Base-by-base conservation (phyloP, 35 echinoderm and acorn worm genomes). In the Apostichopus californicus region DNA sequence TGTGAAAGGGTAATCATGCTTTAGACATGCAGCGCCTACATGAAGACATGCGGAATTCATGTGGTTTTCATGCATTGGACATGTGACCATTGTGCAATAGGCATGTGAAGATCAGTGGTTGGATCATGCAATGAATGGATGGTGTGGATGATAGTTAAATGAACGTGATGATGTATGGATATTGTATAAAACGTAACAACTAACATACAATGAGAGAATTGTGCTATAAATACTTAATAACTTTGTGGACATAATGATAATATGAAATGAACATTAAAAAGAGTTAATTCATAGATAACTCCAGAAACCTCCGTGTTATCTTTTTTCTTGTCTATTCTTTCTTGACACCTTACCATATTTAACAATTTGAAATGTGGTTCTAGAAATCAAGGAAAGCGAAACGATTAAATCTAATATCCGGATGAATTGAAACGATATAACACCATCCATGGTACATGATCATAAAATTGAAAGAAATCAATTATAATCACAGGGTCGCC, bases 191-290 rank as follows among this genome's bases (percentile, higher is more conserved):
- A 85, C 11, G 55, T 55, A 53, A 83, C 55, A 55, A 85, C 54
- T 85, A 85, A 57, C 81, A 58, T 24, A 58, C 54, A 85, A 85
- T 85, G 13, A 85, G 56, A 85, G 15, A 17, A 85, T 85, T 85
- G 81, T 85, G 81, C 81, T 85, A 85, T 85, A 85, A 85, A 85
- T 85, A 85, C 81, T 85, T 85, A 85, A 61, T 9, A 61, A 85
- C 81, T 58, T 85, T 85, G 81, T 85, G 81, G 78, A 85, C 57
- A 85, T 85, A 83, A 83, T 83, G 24, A 85, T 21, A 85, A 6
- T 58, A 81, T 81, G 78, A 81, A 81, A 81, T 81, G 78, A 81
- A 56, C 81, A 85, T 58, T 59, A 85, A 85, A 83, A 53, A 75
- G 81, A 85, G 81, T 85, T 85, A 85, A 85, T 85, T 85, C 81